phyloP scores from a whole-genome alignment of 92 coral and sea anemone genomes.

The Montipora capitata region DNA sequence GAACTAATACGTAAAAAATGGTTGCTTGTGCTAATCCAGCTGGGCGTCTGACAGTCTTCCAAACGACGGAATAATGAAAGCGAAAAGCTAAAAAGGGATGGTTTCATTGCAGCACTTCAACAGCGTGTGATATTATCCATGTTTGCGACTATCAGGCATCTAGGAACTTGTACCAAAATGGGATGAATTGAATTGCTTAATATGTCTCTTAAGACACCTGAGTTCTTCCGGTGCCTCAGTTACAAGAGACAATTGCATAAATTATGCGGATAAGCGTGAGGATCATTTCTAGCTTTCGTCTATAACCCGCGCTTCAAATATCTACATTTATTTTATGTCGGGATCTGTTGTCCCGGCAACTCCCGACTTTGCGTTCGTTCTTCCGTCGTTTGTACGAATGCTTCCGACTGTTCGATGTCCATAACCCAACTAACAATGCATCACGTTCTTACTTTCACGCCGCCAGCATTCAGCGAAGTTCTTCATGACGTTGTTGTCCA shows the following conservation, averaged over 20 bases:
- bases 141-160: too few species aligned
- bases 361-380: neutral
- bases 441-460: conserved; percentile 52
- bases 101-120: too few species aligned
- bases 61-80: conserved; percentile 3
- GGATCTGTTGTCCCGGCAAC: neutral
- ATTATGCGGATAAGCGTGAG: too few species aligned
- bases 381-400: neutral
- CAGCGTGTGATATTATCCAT: too few species aligned
- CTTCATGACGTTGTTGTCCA: conserved; percentile 80
- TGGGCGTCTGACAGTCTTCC: neutral
- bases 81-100: neutral
- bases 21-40: conserved; percentile 21
- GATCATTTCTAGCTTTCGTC: too few species aligned
- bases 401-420: neutral
- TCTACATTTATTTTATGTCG: too few species aligned
- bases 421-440: conserved; percentile 28
- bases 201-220: too few species aligned
- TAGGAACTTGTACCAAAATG: too few species aligned
- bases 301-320: too few species aligned
- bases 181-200: too few species aligned
- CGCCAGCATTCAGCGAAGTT: conserved; percentile 75
- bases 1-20: neutral
- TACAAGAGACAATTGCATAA: too few species aligned
- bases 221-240: too few species aligned